Percentiles rank a stretch among this genome's conserved stretches.
These are phyloP conservation scores for Nanger granti DNA, from an alignment of 2,113 vertebrate genomes.

Conservation along the genomic window DNA sequence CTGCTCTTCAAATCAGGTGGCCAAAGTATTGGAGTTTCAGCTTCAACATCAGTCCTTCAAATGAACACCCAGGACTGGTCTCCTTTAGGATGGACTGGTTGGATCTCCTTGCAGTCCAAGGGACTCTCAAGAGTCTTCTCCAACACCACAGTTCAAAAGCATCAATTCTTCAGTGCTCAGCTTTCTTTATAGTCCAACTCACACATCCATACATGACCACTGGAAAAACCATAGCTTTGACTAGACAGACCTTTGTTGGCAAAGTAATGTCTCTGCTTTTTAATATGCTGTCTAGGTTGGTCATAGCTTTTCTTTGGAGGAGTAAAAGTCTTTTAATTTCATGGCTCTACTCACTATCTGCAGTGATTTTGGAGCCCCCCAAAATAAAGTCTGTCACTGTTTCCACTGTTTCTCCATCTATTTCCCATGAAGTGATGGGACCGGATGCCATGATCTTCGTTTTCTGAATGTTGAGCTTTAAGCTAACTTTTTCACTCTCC, in stretches of 20 bases:
- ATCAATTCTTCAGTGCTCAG: rapidly evolving
- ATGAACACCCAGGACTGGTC: not conserved
- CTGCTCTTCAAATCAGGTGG: not conserved
- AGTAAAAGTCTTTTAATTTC: not conserved
- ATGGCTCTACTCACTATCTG: not conserved
- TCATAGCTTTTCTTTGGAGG: not conserved
- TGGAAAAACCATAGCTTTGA: not conserved
- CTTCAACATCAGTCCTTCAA: not conserved
- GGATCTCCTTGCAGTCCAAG: not conserved
- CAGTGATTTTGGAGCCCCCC: not conserved
- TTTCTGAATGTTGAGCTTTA: not conserved
- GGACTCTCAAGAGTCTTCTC: not conserved
- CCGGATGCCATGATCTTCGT: not conserved
- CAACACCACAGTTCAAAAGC: not conserved
- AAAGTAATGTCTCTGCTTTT: not conserved
- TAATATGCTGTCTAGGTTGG: not conserved
- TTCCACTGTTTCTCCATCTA: not conserved
- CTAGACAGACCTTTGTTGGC: not conserved
- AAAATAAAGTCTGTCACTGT: not conserved
- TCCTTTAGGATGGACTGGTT: not conserved
- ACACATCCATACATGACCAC: not conserved
- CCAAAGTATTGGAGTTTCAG: not conserved
- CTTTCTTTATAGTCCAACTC: not conserved
- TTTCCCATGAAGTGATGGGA: not conserved
- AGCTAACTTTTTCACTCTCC: not conserved